phyloP scores from a whole-genome alignment of 2,888 invertebrate genomes.

The Quadroppia sp. region DNA sequence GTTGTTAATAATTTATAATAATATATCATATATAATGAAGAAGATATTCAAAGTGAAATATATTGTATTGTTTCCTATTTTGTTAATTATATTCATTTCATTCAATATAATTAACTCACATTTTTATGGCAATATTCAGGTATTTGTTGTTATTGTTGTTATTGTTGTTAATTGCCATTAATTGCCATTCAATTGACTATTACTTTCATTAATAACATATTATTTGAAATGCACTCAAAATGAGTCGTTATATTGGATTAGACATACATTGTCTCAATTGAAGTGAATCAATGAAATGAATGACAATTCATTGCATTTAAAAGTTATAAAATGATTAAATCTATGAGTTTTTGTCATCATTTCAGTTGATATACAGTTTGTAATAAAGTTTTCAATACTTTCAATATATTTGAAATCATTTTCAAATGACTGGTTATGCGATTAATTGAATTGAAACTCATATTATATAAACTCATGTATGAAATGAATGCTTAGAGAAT shows the following conservation, averaged over 20 bases:
- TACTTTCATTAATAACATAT: not conserved
- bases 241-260: too few species aligned
- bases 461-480: too few species aligned
- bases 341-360: too few species aligned
- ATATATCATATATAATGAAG: too few species aligned
- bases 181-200: not conserved
- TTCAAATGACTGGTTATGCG: conserved; percentile 7
- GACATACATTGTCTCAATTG: not conserved
- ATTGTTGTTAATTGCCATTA: not conserved
- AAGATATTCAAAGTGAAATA: conserved; percentile 15
- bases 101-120: conserved; percentile 29
- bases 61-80: conserved; percentile 7
- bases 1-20: not conserved
- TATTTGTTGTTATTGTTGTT: not conserved
- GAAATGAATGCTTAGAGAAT: too few species aligned
- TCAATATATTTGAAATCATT: not conserved
- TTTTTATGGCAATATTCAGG: conserved; percentile 12
- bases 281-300: not conserved
- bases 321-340: not conserved
- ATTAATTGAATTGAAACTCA: not conserved
- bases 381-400: not conserved
- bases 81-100: not conserved
- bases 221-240: too few species aligned
- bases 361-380: not conserved
- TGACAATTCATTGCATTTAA: not conserved